phyloP scores from a whole-genome alignment of 2,888 invertebrate genomes.

The Xestia c-nigrum region DNA sequence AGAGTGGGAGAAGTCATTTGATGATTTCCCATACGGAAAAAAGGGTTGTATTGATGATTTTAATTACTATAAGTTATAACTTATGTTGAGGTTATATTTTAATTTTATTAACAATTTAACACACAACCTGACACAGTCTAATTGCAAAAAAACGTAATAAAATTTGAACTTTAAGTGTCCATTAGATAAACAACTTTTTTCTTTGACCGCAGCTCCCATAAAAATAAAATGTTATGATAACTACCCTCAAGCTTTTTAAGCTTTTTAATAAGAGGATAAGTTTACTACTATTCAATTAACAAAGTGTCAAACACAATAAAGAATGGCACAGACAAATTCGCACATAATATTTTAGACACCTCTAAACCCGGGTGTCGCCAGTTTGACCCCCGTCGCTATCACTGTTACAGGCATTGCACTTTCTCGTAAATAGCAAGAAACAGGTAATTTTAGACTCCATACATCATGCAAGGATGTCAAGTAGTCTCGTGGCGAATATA shows the following conservation, averaged over 20 bases:
- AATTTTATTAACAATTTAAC: too few species aligned
- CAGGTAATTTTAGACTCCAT: conserved; percentile 51
- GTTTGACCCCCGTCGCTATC: conserved; percentile 49
- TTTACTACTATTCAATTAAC: background rate
- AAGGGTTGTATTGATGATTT: too few species aligned
- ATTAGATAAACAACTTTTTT: background rate
- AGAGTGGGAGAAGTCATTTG: too few species aligned
- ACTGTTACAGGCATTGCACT: conserved; percentile 48
- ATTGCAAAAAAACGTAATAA: too few species aligned
- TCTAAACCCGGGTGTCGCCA: conserved; percentile 26
- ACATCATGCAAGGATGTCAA: conserved; percentile 52
- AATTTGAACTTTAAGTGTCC: too few species aligned
- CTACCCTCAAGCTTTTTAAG: background rate
- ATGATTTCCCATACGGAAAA: too few species aligned
- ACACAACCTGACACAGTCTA: too few species aligned
- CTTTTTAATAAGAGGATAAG: too few species aligned
- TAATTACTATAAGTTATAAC: too few species aligned
- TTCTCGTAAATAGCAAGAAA: conserved; percentile 51
- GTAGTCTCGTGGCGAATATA: background rate
- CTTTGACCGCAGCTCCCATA: background rate
- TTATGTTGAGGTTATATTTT: too few species aligned
- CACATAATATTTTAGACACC: conserved; percentile 22
- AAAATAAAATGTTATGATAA: background rate
- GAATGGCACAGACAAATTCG: conserved; percentile 4
- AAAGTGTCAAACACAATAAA: conserved; percentile 2